Conservation (phyloP, 1,140 invertebrate genomes). For the Diorhabda sublineata region DNA sequence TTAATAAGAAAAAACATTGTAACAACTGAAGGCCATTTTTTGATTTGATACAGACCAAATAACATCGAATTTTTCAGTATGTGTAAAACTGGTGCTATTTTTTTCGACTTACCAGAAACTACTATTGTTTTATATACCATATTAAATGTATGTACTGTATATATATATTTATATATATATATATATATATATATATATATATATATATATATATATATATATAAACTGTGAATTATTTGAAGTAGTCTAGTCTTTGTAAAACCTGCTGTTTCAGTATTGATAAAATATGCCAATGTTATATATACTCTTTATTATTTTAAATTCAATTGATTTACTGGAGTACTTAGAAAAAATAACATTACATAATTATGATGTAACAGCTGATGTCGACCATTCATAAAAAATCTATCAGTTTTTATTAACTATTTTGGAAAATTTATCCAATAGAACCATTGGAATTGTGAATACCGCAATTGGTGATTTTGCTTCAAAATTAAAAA, state of each 20-base stretch:
- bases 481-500: too few relatives aligned
- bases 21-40: neutral
- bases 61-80: constrained; percentile 19
- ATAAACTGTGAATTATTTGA: neutral
- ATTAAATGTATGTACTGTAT: neutral
- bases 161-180: neutral
- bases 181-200: too few relatives aligned
- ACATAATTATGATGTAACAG: too few relatives aligned
- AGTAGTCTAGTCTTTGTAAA: neutral
- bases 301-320: too few relatives aligned
- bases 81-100: constrained; percentile 30
- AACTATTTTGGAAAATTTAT: too few relatives aligned
- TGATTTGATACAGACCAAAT: neutral
- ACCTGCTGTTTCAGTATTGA: neutral
- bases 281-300: neutral
- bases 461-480: too few relatives aligned
- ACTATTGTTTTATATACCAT: constrained; percentile 20
- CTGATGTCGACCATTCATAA: too few relatives aligned
- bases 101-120: constrained; percentile 19
- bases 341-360: too few relatives aligned
- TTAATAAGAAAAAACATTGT: neutral
- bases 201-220: neutral
- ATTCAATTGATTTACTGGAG: too few relatives aligned
- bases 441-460: too few relatives aligned
- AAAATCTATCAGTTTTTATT: too few relatives aligned